A percentile compares a stretch with the other conserved stretches of the same genome.
phyloP scores from a whole-genome alignment of 2,888 invertebrate genomes.

The Amphiduros pacificus region DNA sequence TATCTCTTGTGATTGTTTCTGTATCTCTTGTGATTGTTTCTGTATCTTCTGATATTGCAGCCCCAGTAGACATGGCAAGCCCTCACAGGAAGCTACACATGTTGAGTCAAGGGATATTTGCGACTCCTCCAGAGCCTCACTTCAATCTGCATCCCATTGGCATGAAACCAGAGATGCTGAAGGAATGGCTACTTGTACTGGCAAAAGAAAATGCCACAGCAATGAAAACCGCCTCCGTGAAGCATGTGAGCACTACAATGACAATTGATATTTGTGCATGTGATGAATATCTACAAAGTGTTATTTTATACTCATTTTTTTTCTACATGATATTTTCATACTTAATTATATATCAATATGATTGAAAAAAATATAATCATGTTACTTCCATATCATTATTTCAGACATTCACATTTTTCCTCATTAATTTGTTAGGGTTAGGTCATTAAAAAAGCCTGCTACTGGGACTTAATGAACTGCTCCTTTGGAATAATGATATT shows the following conservation, averaged over 20 bases:
- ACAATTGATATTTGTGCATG: background rate
- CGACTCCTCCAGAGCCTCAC: slow-evolving; percentile 37
- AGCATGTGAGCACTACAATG: background rate
- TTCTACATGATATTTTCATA: background rate
- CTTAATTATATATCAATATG: background rate
- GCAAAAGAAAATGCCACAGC: slow-evolving; percentile 31
- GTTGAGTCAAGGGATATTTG: slow-evolving; percentile 32
- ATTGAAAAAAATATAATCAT: too few species aligned
- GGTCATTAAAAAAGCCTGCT: too few species aligned
- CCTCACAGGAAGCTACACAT: too few species aligned
- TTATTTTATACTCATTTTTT: background rate
- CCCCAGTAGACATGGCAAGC: too few species aligned
- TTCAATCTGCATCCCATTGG: slow-evolving; percentile 36
- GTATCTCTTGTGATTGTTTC: too few species aligned
- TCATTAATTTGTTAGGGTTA: too few species aligned
- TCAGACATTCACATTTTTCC: too few species aligned
- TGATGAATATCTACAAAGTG: background rate
- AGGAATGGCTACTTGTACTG: slow-evolving; percentile 41
- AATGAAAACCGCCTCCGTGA: background rate
- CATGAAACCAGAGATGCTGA: slow-evolving; percentile 35
- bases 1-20: too few species aligned
- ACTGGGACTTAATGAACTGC: too few species aligned
- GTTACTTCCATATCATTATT: too few species aligned
- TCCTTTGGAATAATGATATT: too few species aligned
- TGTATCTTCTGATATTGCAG: too few species aligned